Conservation (phyloP, 2,113 vertebrate species). For the Podilymbus podiceps region DNA sequence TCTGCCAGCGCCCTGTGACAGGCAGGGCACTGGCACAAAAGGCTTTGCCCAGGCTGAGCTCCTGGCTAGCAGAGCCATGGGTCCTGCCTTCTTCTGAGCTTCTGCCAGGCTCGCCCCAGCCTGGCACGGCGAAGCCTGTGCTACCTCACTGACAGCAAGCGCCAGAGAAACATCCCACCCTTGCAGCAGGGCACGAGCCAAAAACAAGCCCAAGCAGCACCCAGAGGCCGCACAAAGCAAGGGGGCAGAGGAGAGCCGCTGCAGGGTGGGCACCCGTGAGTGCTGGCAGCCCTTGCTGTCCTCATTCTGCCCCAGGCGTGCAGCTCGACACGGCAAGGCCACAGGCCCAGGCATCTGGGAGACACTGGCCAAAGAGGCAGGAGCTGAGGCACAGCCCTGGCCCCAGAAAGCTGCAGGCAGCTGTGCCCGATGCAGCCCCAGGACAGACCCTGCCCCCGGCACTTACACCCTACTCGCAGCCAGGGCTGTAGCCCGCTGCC, state of each 20-base stretch:
- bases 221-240: neutral
- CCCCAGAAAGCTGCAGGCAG: neutral
- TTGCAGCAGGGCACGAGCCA: neutral
- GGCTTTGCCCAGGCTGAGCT: neutral
- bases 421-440: neutral
- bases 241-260: neutral
- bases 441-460: neutral
- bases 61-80: neutral
- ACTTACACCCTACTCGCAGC: neutral
- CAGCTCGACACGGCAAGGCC: neutral
- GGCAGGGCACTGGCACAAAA: neutral
- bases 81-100: neutral
- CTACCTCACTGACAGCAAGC: neutral
- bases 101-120: neutral
- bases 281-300: neutral
- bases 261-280: accelerated
- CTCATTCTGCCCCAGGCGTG: accelerated
- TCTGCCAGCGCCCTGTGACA: neutral
- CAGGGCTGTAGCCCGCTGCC: neutral
- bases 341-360: neutral
- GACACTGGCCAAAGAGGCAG: neutral
- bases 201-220: neutral
- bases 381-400: neutral
- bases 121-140: neutral
- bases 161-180: neutral